These are phyloP conservation scores for Narcine bancroftii DNA, from an alignment of 2,113 vertebrate genomes.

Conservation along the genomic window DNA sequence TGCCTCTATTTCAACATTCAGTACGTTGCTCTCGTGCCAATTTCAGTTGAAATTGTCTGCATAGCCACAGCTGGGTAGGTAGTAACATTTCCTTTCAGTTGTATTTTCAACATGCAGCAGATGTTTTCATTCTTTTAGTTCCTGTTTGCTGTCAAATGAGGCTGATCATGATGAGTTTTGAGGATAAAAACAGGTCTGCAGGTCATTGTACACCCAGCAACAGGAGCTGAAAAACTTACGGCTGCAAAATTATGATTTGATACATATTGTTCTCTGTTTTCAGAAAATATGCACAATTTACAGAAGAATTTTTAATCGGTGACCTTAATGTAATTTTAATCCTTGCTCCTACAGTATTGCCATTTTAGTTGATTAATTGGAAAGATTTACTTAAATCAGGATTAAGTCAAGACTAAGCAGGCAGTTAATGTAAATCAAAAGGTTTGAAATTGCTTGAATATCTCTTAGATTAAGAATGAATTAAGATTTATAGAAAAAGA, in stretches of 20 bases:
- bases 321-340: neutral
- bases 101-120: neutral
- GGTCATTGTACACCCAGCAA: neutral
- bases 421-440: neutral
- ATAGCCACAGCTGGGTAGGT: neutral
- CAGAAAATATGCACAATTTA: neutral
- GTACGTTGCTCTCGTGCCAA: neutral
- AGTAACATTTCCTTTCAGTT: neutral
- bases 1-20: neutral
- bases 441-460: neutral
- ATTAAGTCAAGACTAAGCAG: neutral
- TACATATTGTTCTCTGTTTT: neutral
- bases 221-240: neutral
- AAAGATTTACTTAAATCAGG: neutral
- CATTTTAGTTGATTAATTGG: constrained; percentile 2
- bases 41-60: neutral
- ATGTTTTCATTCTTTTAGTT: neutral
- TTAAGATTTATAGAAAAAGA: neutral
- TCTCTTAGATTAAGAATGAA: neutral
- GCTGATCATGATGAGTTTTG: neutral
- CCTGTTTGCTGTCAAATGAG: neutral
- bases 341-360: neutral
- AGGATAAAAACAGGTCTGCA: neutral
- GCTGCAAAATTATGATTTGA: neutral
- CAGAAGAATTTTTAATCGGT: neutral